These are phyloP conservation scores for Rhodophaea formosa DNA, from an alignment of 2,888 invertebrate species.

Conservation along the genomic window DNA sequence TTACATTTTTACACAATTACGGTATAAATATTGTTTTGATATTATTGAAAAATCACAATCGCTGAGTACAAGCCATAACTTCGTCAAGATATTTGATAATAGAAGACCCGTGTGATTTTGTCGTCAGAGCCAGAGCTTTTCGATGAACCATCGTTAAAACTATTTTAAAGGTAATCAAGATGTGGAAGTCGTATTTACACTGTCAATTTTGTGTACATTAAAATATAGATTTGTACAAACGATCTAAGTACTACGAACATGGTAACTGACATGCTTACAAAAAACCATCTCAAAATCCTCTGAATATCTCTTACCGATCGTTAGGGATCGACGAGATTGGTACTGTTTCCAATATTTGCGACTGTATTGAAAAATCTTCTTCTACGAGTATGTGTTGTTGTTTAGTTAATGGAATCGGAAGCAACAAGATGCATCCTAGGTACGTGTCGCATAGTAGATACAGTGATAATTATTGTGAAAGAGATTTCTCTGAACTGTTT, in stretches of 20 bases:
- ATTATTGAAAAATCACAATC: constrained; percentile 3
- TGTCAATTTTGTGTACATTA: background rate
- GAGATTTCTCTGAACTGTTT: constrained; percentile 12
- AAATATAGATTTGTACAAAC: background rate
- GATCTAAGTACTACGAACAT: too few relatives aligned
- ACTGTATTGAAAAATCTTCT: background rate
- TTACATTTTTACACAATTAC: background rate
- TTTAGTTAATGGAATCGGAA: background rate
- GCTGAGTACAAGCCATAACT: background rate
- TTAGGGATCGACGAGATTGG: too few relatives aligned
- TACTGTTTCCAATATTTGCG: too few relatives aligned
- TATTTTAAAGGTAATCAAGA: background rate
- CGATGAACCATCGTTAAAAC: background rate
- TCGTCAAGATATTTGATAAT: background rate
- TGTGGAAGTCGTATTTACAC: background rate
- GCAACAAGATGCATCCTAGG: background rate
- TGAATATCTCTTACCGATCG: too few relatives aligned
- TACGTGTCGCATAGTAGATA: background rate
- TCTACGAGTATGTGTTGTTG: background rate
- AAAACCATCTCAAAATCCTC: too few relatives aligned
- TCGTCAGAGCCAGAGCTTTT: background rate
- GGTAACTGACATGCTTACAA: too few relatives aligned
- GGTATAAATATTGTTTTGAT: background rate
- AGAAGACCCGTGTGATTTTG: constrained; percentile 14
- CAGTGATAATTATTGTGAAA: background rate